A percentile compares a stretch with the other conserved stretches of the same genome.
Evolutionary conservation across 2,113 vertebrate genomes (phyloP).

Genomic region (Dascyllus trimaculatus): DNA sequence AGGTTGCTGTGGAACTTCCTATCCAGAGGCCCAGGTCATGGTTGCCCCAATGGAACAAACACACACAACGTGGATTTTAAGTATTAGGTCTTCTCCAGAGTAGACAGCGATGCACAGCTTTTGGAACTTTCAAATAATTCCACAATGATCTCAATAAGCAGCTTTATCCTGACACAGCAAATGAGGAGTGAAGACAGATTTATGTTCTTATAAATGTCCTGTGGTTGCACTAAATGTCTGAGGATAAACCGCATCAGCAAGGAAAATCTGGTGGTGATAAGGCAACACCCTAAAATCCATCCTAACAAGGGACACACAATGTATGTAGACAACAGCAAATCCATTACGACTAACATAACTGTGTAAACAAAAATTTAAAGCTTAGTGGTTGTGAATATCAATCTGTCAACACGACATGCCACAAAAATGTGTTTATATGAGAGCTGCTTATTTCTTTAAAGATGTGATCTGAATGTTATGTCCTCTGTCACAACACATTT

Average conservation of each 20-base stretch:
- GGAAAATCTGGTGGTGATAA: constrained; percentile 8
- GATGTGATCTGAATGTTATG: too few relatives aligned
- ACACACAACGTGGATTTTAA: neutral
- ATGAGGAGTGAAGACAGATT: constrained; percentile 7
- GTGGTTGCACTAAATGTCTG: neutral
- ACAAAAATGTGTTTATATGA: too few relatives aligned
- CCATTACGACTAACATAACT: neutral
- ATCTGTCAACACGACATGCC: neutral
- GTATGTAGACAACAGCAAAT: neutral
- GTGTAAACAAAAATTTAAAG: neutral
- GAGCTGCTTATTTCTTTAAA: too few relatives aligned
- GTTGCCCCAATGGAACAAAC: neutral
- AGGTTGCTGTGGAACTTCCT: neutral
- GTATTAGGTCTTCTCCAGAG: neutral
- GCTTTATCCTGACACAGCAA: neutral
- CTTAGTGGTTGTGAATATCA: neutral
- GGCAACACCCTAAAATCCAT: constrained; percentile 17
- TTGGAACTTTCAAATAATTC: neutral
- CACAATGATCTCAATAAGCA: constrained; percentile 1
- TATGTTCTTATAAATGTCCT: constrained; percentile 13
- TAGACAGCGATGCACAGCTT: neutral
- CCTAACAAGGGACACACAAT: neutral
- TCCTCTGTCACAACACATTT: too few relatives aligned
- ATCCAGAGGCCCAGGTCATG: too few relatives aligned
- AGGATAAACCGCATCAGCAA: neutral